Evolutionary conservation across 1,140 invertebrate genomes (phyloP).

Genomic region (Formica selysi): DNA sequence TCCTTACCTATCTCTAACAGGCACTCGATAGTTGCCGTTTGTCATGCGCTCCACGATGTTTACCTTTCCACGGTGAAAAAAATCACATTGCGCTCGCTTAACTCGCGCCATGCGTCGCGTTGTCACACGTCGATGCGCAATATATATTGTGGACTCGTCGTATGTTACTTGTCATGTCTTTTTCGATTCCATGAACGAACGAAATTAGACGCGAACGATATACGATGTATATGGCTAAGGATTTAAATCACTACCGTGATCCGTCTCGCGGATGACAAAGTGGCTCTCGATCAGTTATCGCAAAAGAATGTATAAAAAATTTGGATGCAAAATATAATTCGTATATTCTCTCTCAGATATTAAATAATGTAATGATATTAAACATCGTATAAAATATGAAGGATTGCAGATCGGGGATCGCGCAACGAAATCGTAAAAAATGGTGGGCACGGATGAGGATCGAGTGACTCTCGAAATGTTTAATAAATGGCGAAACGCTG

Average conservation of each 20-base stretch:
- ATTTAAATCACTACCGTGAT: not conserved
- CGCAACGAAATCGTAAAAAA: constrained; percentile 22
- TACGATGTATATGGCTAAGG: not conserved
- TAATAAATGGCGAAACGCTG: constrained; percentile 58
- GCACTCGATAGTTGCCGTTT: constrained; percentile 73
- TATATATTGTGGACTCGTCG: constrained; percentile 6
- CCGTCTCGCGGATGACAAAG: constrained; percentile 10
- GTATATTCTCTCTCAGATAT: not conserved
- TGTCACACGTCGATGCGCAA: constrained; percentile 22
- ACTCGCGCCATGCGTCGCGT: constrained; percentile 28
- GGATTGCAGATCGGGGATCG: not conserved
- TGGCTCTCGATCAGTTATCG: not conserved
- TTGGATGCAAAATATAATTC: not conserved
- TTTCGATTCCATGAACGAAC: not conserved
- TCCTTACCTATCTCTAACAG: constrained; percentile 71
- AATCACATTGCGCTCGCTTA: constrained; percentile 50
- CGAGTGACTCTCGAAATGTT: constrained; percentile 57
- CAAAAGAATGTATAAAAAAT: not conserved
- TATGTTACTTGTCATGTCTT: not conserved
- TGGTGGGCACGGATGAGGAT: constrained; percentile 29
- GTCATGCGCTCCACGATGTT: constrained; percentile 65
- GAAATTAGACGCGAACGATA: constrained; percentile 1
- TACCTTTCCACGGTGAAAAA: constrained; percentile 53
- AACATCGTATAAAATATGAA: not conserved
- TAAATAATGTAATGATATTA: not conserved